Base-by-base conservation (phyloP, 2,113 vertebrate species). In the Grammomys dolichurus region DNA sequence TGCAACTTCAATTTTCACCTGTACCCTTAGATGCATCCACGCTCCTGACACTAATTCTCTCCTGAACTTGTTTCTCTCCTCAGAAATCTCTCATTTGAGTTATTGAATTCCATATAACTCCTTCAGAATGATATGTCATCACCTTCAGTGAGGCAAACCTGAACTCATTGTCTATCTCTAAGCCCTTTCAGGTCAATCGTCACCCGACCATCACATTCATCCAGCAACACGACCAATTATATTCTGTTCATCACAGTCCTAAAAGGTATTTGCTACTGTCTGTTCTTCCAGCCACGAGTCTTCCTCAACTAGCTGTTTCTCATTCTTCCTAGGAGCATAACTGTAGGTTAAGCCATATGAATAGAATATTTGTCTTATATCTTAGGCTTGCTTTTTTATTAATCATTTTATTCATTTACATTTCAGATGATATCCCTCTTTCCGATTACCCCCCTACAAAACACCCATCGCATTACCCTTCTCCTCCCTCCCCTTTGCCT, bases 41-140 rank as follows among this genome's bases (percentile, higher is more conserved):
- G 60, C 24, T 73, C 54, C 17, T 67, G 51, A 60, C 73, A 80
- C 7, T 63, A 17, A 46, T 89, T 89, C 77, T 87, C n/a, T 56
- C 90, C 26, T 90, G 33, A 43, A 67, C 72, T 81, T 89, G 51
- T 89, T 91, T 86, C 51, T 85, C 5, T 73, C 82, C 78, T 76
- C 3, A 46, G 33, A 70, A 88, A 69, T 63, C 33, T 94, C 58
- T 81, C 43, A 9, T 91, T 67, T 51, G 51, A 12, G 60, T 20
- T 85, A 48, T 28, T 92, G 19, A 63, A 31, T 75, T 26, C 36
- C n/a, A 13, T 40, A 56, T 26, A 4, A 11, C 7, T 94, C 9
- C 3, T 69, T 75, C 77, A 19, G 33, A 63, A 82, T 93, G 36
- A 40, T 24, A 56, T 48, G 56, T 43, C 43, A n/a, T 89, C 65